phyloP scores from a whole-genome alignment of 2,888 invertebrate species.

The Encarsia formosa region DNA sequence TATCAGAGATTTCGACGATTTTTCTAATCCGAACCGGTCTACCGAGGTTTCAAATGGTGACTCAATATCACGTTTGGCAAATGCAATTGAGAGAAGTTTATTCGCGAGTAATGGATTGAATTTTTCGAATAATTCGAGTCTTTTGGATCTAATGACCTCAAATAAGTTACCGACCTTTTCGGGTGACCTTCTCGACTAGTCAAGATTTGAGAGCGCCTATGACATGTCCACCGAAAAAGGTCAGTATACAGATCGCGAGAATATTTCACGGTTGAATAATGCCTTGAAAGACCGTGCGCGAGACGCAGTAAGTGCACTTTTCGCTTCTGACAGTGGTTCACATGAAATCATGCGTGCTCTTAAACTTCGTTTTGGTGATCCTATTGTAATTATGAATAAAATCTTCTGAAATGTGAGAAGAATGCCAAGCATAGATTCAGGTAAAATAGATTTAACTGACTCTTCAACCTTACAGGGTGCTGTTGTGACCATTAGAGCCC shows the following conservation, averaged over 20 bases:
- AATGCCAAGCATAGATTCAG: background rate
- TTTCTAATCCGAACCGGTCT: too few species aligned
- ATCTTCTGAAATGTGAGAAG: background rate
- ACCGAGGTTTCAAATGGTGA: too few species aligned
- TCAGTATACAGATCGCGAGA: background rate
- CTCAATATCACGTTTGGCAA: too few species aligned
- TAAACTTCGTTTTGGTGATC: conserved; percentile 1
- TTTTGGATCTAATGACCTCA: too few species aligned
- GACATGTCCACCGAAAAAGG: background rate
- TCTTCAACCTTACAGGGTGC: background rate
- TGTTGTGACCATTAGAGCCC: background rate
- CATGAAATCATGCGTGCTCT: background rate
- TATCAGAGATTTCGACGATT: too few species aligned
- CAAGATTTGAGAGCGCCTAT: background rate
- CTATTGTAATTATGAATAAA: background rate
- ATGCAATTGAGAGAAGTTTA: too few species aligned
- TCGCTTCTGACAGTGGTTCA: background rate
- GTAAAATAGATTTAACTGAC: background rate
- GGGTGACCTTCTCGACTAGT: background rate
- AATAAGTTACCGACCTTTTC: background rate
- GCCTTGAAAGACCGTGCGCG: background rate
- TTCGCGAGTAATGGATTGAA: too few species aligned
- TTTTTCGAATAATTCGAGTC: too few species aligned
- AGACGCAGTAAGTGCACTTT: background rate
- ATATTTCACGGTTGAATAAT: background rate